Evolutionary conservation across 2,797 vertebrate species (phyloP).

Genomic region (Helicolenus hilgendorfi): DNA sequence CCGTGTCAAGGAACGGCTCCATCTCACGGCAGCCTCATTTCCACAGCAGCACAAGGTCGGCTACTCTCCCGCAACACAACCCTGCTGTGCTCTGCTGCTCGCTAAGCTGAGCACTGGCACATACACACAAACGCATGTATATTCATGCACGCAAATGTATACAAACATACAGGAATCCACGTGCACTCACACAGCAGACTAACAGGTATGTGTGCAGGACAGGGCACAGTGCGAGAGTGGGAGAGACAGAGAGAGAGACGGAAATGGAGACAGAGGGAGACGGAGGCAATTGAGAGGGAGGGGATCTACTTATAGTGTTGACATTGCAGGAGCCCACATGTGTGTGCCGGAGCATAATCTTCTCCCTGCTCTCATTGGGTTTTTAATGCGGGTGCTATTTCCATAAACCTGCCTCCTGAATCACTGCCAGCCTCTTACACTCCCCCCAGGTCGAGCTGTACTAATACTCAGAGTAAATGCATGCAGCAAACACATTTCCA

Average conservation of each 20-base stretch:
- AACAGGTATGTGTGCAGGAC: slow-evolving; percentile 36
- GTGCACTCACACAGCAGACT: slow-evolving; percentile 24
- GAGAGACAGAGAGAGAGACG: slow-evolving; percentile 26
- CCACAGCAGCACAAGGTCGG: slow-evolving; percentile 66
- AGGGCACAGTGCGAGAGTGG: slow-evolving; percentile 29
- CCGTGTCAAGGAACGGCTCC: slow-evolving; percentile 36
- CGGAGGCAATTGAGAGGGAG: slow-evolving; percentile 71
- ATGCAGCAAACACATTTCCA: slow-evolving; percentile 75
- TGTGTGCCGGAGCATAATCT: slow-evolving; percentile 82
- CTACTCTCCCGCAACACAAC: slow-evolving; percentile 28
- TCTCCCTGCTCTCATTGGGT: slow-evolving; percentile 80
- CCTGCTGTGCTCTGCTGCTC: slow-evolving; percentile 11
- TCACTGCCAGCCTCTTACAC: slow-evolving; percentile 79
- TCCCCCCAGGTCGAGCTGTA: slow-evolving; percentile 69
- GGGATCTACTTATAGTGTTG: slow-evolving; percentile 84
- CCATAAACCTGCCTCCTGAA: slow-evolving; percentile 87
- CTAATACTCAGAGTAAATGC: slow-evolving; percentile 78
- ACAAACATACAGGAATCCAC: slow-evolving; percentile 26
- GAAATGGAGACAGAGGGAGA: slow-evolving; percentile 61
- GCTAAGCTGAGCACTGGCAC: slow-evolving; percentile 27
- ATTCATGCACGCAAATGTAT: slow-evolving; percentile 5
- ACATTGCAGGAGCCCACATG: slow-evolving; percentile 81
- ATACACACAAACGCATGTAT: slow-evolving; percentile 11
- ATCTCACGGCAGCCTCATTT: slow-evolving; percentile 51
- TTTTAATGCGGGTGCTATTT: slow-evolving; percentile 86